Conservation (phyloP, 2,888 invertebrate genomes). For the Scelioninae gen. 1 region DNA sequence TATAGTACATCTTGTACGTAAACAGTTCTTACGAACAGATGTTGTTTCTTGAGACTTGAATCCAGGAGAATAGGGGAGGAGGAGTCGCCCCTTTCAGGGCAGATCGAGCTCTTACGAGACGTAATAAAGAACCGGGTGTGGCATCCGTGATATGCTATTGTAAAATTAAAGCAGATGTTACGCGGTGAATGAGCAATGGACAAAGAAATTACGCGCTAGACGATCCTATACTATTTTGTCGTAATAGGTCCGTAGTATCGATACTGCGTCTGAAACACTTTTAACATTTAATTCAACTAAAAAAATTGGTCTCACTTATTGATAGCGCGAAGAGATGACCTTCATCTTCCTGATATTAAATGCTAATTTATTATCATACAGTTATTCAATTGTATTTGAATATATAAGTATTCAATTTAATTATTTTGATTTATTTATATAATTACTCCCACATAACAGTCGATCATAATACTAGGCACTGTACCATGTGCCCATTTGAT, state of each 20-base stretch:
- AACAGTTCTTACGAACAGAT: slow-evolving; percentile 40
- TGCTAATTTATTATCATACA: no score
- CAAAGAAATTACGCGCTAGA: slow-evolving; percentile 33
- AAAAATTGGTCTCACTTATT: slow-evolving; percentile 21
- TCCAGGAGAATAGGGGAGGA: slow-evolving; percentile 8
- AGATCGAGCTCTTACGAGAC: slow-evolving; percentile 44
- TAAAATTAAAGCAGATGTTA: slow-evolving; percentile 66
- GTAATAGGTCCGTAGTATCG: slow-evolving; percentile 18
- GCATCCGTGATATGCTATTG: slow-evolving; percentile 60
- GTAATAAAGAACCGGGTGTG: slow-evolving; percentile 57
- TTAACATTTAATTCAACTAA: slow-evolving; percentile 2
- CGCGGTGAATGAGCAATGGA: slow-evolving; percentile 35
- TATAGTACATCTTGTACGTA: not conserved
- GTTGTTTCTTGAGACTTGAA: slow-evolving; percentile 48
- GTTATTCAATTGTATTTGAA: no score
- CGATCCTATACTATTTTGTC: slow-evolving; percentile 21
- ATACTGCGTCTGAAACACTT: slow-evolving; percentile 12
- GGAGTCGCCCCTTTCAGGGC: slow-evolving; percentile 28
- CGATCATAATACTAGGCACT: no score
- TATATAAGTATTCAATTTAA: no score
- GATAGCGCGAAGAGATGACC: slow-evolving; percentile 12
- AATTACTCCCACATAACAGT: no score
- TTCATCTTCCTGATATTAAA: not conserved
- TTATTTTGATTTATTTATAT: no score
- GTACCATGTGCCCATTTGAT: no score